phyloP scores from a whole-genome alignment of 2,113 vertebrate species.

The Marcusenius ussheri region DNA sequence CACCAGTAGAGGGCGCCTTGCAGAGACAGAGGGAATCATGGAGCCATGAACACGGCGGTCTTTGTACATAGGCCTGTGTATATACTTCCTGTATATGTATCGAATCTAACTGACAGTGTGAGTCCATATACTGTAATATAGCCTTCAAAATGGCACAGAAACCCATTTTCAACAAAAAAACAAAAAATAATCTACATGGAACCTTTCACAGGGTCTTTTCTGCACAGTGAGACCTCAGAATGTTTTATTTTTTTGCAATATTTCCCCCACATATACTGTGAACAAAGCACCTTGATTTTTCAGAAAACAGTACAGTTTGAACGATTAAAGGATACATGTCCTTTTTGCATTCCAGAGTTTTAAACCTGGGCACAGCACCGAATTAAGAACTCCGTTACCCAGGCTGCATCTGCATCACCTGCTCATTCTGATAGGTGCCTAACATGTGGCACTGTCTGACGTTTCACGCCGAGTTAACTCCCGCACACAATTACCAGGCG shows the following conservation, averaged over 20 bases:
- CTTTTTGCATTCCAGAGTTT: neutral
- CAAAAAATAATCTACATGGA: neutral
- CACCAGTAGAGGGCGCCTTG: slow-evolving; percentile 40
- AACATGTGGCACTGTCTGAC: neutral
- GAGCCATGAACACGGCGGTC: slow-evolving; percentile 23
- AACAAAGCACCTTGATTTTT: slow-evolving; percentile 7
- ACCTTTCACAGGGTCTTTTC: neutral
- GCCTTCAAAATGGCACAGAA: slow-evolving; percentile 4
- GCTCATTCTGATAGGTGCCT: neutral
- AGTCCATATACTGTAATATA: neutral
- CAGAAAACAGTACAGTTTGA: neutral
- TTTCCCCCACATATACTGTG: slow-evolving; percentile 13
- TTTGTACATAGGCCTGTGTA: slow-evolving; percentile 28
- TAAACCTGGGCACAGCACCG: neutral
- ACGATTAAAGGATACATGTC: neutral
- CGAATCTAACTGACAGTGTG: neutral
- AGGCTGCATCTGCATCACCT: neutral
- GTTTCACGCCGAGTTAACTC: neutral
- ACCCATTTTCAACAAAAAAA: neutral
- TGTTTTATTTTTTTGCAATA: neutral
- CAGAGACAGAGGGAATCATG: neutral
- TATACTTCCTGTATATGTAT: slow-evolving; percentile 17
- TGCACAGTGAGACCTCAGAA: neutral
- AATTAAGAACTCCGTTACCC: neutral
- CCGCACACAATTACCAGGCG: neutral